Percentiles rank a stretch among this genome's conserved stretches.
phyloP scores from a whole-genome alignment of 2,113 vertebrate species.

The Podarcis raffonei region DNA sequence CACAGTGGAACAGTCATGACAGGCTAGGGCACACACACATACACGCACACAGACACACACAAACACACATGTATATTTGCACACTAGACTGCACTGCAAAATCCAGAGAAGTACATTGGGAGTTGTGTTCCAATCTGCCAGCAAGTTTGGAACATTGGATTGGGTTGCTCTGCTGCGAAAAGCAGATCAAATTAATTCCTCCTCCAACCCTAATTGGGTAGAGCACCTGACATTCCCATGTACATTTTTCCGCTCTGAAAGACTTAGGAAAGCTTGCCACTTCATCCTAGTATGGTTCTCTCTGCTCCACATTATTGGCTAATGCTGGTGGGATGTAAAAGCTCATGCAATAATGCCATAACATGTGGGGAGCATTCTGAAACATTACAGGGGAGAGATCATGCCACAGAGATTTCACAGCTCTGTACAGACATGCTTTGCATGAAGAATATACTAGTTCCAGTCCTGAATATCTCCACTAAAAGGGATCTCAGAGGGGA shows the following conservation, averaged over 20 bases:
- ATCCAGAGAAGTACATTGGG: too few species aligned
- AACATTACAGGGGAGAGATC: neutral
- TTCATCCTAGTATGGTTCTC: neutral
- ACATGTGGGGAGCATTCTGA: neutral
- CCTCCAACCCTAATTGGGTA: too few species aligned
- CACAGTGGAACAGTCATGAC: too few species aligned
- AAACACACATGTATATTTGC: too few species aligned
- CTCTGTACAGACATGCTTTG: too few species aligned
- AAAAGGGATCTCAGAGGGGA: neutral
- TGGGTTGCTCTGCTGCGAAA: too few species aligned
- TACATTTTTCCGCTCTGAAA: neutral
- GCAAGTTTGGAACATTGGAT: too few species aligned
- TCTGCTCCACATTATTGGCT: neutral
- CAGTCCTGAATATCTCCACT: neutral
- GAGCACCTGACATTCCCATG: neutral
- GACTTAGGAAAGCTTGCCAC: neutral
- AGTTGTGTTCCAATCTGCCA: too few species aligned
- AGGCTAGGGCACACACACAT: too few species aligned
- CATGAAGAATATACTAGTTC: neutral
- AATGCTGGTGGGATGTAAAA: neutral
- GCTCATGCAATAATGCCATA: neutral
- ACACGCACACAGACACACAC: fast-evolving
- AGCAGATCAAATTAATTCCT: too few species aligned
- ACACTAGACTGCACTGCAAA: too few species aligned
- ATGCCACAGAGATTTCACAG: neutral